Percentiles rank a stretch among this genome's conserved stretches.
Evolutionary conservation across 2,113 vertebrate genomes (phyloP).

Genomic region (Amphilophus citrinellus): DNA sequence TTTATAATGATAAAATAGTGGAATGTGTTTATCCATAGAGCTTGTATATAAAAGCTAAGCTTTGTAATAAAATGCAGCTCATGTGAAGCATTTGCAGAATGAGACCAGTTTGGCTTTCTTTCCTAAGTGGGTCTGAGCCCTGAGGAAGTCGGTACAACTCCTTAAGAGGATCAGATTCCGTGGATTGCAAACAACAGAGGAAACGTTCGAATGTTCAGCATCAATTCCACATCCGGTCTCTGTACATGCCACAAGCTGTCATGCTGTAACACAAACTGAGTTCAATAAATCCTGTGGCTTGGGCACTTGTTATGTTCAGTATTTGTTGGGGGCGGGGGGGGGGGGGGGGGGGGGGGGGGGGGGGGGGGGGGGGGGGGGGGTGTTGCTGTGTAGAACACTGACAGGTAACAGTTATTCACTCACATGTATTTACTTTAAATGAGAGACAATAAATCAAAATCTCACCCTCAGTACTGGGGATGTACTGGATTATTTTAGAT

Average conservation of each 20-base stretch:
- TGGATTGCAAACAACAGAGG: conserved; percentile 60
- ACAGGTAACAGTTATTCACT: neutral
- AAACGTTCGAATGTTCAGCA: conserved; percentile 36
- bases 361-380: no score
- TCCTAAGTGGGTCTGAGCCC: conserved; percentile 59
- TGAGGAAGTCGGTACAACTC: conserved; percentile 47
- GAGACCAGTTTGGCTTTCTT: conserved; percentile 43
- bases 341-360: no score
- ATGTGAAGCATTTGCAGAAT: conserved; percentile 2
- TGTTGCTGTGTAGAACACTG: conserved; percentile 1
- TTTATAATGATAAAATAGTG: conserved; percentile 21
- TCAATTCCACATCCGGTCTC: conserved; percentile 40
- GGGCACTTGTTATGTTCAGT: conserved; percentile 1
- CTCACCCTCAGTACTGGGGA: neutral
- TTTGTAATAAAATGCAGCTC: conserved; percentile 30
- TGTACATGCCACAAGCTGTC: conserved; percentile 29
- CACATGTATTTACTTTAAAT: neutral
- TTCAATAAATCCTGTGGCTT: conserved; percentile 31
- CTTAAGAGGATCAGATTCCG: conserved; percentile 67
- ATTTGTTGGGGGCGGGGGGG: neutral
- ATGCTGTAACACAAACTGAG: conserved; percentile 37
- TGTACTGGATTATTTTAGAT: neutral
- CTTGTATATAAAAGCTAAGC: conserved; percentile 6
- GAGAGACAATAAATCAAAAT: neutral
- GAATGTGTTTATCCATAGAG: conserved; percentile 60